Evolutionary conservation across 2,888 invertebrate species (phyloP), one percentile per base, ranked within the genome.

Genomic region (Rhyacophila evoluta): DNA sequence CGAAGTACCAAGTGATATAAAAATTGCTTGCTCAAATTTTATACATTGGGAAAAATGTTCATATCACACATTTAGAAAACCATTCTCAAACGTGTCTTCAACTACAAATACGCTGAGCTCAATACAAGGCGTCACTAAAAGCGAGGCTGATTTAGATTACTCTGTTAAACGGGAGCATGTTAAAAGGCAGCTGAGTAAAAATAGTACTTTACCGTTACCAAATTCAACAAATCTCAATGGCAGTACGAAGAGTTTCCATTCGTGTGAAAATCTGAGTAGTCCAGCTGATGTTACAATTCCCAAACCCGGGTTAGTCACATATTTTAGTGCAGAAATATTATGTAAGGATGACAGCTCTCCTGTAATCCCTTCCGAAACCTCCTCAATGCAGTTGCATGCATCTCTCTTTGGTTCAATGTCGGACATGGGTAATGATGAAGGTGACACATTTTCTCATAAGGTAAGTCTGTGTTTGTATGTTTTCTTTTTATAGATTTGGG

Each of bases 41-140:
- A 89, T 89, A 81, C 83, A 89, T 6, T 89, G 89, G 89, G 89
- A 89, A 77, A 85, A 87, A 69, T 81, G 79, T 72, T 79, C 67
- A 37, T 38, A 74, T 74, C 68, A 77, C 68, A 38, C 39, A 2
- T n/a, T 27, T 2, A 38, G 33, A 73, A 39, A 73, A 39, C 33
- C 41, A n/a, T 12, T 25, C 38, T 29, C 28, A 2, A 75, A 69
- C 8, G 6, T 69, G 28, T 72, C 38, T 10, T 38, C 39, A 10
- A 25, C 27, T 1, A 72, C 72, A 4, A 28, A 41, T 33, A 72
- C 72, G 2, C 11, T 74, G 10, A 29, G 38, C 28, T 38, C 71
- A 5, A 36, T 55, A 28, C 69, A 73, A 6, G 77, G 41, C 19
- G 19, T 76, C 2, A 76, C 79, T 2, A 70, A 80, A 41, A 82